Evolutionary conservation across 1,140 invertebrate genomes (phyloP).

Genomic region (Bombus fervidus): DNA sequence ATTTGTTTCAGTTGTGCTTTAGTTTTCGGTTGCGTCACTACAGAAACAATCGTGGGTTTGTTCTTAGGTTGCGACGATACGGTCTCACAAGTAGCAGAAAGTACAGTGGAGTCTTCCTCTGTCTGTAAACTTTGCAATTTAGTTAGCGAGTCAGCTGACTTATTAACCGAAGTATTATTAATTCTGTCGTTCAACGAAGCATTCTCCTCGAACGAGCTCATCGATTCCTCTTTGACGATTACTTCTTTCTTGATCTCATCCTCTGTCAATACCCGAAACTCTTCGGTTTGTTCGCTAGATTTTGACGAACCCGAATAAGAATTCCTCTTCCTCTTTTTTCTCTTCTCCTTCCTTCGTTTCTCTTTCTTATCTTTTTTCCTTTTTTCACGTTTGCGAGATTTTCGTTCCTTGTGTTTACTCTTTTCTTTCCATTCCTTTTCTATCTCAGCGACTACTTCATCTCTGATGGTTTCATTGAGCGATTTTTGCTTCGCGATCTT

Average conservation of each 20-base stretch:
- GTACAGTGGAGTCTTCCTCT: neutral
- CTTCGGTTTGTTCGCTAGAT: slow-evolving; percentile 22
- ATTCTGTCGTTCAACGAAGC: neutral
- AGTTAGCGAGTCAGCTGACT: neutral
- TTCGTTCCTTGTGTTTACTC: slow-evolving; percentile 67
- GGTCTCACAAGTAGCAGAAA: no score
- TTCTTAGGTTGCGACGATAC: neutral
- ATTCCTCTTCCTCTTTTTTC: slow-evolving; percentile 48
- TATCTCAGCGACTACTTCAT: slow-evolving; percentile 79
- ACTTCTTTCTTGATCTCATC: slow-evolving; percentile 78
- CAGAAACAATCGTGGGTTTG: neutral
- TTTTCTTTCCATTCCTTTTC: slow-evolving; percentile 76
- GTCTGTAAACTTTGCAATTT: neutral
- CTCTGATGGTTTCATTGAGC: slow-evolving; percentile 78
- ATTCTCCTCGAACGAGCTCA: slow-evolving; percentile 24
- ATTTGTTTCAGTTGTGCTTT: slow-evolving; percentile 77
- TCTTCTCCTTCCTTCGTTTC: slow-evolving; percentile 60
- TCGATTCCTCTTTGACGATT: slow-evolving; percentile 69
- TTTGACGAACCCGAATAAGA: slow-evolving; percentile 14
- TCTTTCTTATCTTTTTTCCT: slow-evolving; percentile 68
- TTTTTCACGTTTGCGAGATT: slow-evolving; percentile 69
- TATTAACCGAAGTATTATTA: neutral
- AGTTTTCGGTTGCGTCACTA: slow-evolving; percentile 63
- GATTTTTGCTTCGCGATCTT: slow-evolving; percentile 78
- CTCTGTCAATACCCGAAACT: slow-evolving; percentile 63